Base-by-base conservation (phyloP, 1,140 invertebrate species). In the Meteorus sp. region DNA sequence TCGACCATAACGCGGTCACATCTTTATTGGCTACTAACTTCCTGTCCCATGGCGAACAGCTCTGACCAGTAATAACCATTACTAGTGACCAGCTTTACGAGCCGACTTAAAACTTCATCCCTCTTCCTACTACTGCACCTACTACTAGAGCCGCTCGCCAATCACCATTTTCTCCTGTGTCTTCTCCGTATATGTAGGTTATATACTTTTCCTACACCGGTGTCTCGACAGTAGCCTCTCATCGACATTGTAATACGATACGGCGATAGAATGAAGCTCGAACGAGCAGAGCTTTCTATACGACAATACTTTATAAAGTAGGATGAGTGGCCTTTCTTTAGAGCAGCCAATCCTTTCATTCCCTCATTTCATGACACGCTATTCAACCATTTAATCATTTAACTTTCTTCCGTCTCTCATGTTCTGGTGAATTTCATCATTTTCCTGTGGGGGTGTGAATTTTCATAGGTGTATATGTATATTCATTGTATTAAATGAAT, bases 1-100 rank as follows among this genome's bases (percentile, higher is more conserved):
- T 31, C 54, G 23, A 56, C 29, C 64, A 64, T 69, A 71, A 73
- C 60, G 60, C 52, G 62, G 63, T 65, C 60, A 59, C 58, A 68
- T 67, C 56, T 74, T 74, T 74, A 74, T 73, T 72, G 66, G 62
- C 63, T 62, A 71, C 67, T 73, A 76, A 70, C 69, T 71, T 70
- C 37, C 63, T 64, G 35, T 61, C 47, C 53, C 53, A 64, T 59
- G 48, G 35, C 23, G 1, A 22, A 57, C 15, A 27, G 43, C 41
- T 48, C 56, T 65, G 65, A 62, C 64, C 66, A 65, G 63, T 65
- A 72, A 73, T 74, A 74, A 73, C 67, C 63, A 67, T 74, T 69
- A 68, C 65, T 66, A 68, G 64, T 70, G 61, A 57, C 56, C 45
- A 48, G 64, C 55, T 74, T 73, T 68, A 69, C 58, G 64, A 65